Evolutionary conservation across 2,113 vertebrate genomes (phyloP).

Genomic region (Buteo buteo): DNA sequence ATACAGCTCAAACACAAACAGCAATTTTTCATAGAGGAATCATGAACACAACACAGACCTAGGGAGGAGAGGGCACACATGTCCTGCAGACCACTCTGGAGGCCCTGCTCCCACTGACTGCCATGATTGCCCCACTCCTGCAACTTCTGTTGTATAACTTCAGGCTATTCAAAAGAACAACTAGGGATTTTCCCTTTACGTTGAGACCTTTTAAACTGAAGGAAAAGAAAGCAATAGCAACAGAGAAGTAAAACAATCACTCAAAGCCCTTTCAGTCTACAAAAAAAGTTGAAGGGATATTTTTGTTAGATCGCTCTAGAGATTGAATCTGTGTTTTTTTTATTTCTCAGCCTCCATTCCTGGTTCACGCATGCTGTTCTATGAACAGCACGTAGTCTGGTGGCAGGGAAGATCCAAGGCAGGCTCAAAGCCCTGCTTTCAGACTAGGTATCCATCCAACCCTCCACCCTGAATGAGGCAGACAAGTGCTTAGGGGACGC

Average conservation of each 20-base stretch:
- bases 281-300: background rate
- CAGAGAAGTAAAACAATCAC: background rate
- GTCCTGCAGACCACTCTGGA: rapidly evolving
- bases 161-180: background rate
- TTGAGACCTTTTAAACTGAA: background rate
- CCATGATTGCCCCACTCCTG: background rate
- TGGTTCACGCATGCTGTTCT: background rate
- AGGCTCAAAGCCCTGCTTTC: background rate
- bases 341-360: background rate
- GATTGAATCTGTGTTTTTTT: background rate
- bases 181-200: background rate
- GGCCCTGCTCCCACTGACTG: background rate
- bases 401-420: background rate
- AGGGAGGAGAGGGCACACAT: rapidly evolving
- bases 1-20: background rate
- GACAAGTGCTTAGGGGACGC: background rate
- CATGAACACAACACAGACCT: background rate
- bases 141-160: background rate
- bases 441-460: background rate
- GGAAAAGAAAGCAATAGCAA: background rate
- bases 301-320: background rate
- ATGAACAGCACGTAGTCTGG: rapidly evolving
- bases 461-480: background rate
- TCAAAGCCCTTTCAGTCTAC: background rate
- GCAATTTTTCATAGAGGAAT: background rate